A percentile compares a stretch with the other conserved stretches of the same genome.
Evolutionary conservation across 2,113 vertebrate species (phyloP).

Genomic region (Thunnus thynnus): DNA sequence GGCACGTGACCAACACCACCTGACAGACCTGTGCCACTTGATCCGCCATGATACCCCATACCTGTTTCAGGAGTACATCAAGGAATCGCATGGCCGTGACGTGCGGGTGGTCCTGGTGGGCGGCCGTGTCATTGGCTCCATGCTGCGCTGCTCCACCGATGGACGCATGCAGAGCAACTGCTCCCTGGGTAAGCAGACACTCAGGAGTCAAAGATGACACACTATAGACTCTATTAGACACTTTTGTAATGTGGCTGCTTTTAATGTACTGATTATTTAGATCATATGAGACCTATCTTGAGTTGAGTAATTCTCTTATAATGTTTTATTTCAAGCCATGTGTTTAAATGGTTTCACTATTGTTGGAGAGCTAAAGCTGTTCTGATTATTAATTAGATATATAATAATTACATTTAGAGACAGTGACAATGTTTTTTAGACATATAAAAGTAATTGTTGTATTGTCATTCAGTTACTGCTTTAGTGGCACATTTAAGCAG

Average conservation of each 20-base stretch:
- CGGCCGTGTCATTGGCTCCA: slow-evolving; percentile 90
- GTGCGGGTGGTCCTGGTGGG: slow-evolving; percentile 93
- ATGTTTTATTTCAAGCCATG: not conserved
- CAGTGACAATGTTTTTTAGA: too few relatives aligned
- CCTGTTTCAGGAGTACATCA: slow-evolving; percentile 94
- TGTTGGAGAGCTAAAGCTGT: not conserved
- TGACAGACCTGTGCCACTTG: slow-evolving; percentile 91
- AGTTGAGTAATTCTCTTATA: not conserved
- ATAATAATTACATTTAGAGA: not conserved
- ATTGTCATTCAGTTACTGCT: not conserved
- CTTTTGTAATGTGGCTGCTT: not conserved
- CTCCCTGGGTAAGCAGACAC: slow-evolving; percentile 81
- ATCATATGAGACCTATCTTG: not conserved
- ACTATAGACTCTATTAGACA: too few relatives aligned
- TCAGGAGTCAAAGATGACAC: not conserved
- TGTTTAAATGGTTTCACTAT: not conserved
- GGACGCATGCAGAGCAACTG: slow-evolving; percentile 96
- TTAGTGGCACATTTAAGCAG: not conserved
- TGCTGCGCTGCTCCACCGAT: slow-evolving; percentile 92
- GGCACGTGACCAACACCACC: slow-evolving; percentile 92
- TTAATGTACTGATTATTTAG: not conserved
- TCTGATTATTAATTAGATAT: not conserved
- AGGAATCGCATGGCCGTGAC: slow-evolving; percentile 92
- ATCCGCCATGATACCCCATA: slow-evolving; percentile 93
- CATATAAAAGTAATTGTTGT: not conserved